phyloP scores from a whole-genome alignment of 1,140 invertebrate genomes.

The Ruditapes philippinarum region DNA sequence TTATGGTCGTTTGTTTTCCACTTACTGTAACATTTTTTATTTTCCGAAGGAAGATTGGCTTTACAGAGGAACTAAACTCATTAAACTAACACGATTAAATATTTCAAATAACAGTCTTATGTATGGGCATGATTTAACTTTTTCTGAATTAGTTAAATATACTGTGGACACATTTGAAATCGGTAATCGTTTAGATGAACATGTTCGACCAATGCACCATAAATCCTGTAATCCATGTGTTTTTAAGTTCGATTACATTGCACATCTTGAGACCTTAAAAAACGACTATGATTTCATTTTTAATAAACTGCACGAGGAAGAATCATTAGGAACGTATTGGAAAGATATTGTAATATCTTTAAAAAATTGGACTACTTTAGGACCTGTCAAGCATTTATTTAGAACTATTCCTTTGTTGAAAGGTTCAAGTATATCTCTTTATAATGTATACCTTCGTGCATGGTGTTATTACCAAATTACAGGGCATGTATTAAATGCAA shows the following conservation, averaged over 20 bases:
- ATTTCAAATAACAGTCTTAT: background rate
- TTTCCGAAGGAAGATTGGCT: background rate
- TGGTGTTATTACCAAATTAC: background rate
- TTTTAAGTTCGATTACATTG: background rate
- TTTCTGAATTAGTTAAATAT: background rate
- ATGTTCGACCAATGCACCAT: slow-evolving; percentile 12
- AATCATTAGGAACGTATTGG: background rate
- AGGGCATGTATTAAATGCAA: background rate
- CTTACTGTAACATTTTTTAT: slow-evolving; percentile 23
- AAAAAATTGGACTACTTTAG: background rate
- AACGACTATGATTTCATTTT: background rate
- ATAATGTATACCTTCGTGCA: background rate
- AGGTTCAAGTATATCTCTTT: background rate
- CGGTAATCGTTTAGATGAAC: background rate
- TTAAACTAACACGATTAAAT: background rate
- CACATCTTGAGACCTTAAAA: background rate
- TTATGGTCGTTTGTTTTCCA: slow-evolving; percentile 5
- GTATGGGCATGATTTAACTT: slow-evolving; percentile 29
- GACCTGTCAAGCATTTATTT: background rate
- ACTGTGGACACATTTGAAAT: background rate
- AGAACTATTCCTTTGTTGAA: background rate
- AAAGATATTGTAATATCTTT: background rate
- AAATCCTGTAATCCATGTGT: background rate
- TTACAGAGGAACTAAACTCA: background rate
- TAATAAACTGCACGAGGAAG: background rate